Conservation (phyloP, 1,140 invertebrate genomes). For the Brachionus angularis region DNA sequence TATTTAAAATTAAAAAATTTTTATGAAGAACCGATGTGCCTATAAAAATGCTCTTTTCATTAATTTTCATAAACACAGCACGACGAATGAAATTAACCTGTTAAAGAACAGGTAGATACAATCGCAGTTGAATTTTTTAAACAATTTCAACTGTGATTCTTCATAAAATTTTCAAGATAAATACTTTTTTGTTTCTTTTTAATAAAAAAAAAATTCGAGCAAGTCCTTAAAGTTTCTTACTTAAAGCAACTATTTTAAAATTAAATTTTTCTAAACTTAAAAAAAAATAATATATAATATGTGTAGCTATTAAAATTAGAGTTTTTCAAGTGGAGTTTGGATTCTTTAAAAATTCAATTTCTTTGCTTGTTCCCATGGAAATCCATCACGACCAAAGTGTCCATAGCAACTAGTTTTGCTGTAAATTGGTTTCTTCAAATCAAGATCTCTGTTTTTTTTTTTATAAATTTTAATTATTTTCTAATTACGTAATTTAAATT, state of each 20-base stretch:
- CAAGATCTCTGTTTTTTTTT: conserved; percentile 75
- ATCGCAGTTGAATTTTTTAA: conserved; percentile 8
- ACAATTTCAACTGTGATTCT: conserved; percentile 26
- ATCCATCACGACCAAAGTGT: conserved; percentile 91
- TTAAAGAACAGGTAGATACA: too few species aligned
- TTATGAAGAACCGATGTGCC: conserved; percentile 44
- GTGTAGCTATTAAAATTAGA: too few species aligned
- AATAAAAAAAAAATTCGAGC: too few species aligned
- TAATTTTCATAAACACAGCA: conserved; percentile 44
- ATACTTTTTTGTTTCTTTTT: not conserved
- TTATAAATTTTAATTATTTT: too few species aligned
- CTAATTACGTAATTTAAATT: not conserved
- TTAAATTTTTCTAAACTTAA: too few species aligned
- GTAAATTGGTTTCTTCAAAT: conserved; percentile 90
- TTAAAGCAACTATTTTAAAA: too few species aligned
- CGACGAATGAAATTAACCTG: not conserved
- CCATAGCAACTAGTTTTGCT: conserved; percentile 94
- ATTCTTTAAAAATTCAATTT: conserved; percentile 62
- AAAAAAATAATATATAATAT: too few species aligned
- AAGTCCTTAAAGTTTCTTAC: too few species aligned
- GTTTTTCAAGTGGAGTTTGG: too few species aligned
- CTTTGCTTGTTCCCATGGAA: conserved; percentile 94
- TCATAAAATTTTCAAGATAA: conserved; percentile 6
- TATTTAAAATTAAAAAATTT: conserved; percentile 23
- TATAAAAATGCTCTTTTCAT: conserved; percentile 45